Base-by-base conservation (phyloP, 2,113 vertebrate species). In the Spea bombifrons region DNA sequence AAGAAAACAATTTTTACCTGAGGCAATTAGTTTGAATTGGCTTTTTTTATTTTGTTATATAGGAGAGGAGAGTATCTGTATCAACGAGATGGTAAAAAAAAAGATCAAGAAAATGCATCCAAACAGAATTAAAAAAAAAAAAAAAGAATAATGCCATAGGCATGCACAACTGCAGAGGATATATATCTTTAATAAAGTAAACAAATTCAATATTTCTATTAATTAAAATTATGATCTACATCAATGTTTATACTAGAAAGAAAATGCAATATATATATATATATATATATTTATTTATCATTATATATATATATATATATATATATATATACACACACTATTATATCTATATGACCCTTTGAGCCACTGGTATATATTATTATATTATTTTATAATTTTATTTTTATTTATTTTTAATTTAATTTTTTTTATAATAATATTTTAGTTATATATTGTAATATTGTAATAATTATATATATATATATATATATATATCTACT, bases 141-240 rank as follows among this genome's bases (percentile, higher is more conserved):
- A 69, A 30, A 77, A 63, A 77, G 66, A 77, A 70, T 63, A 43
- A 44, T 46, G 76, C 76, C 76, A 59, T 30, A 49, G 68, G 76
- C 43, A 30, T n/a, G 49, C 16, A 12, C 57, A 48, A n/a, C 66
- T 66, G 15, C 66, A 71, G 67, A n/a, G 30, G 53, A 64, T 12
- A 10, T 10, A 17, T 66, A 13, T 10, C 46, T 17, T 55, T 68
- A 46, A 45, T 47, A n/a, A 13, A 3, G n/a, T n/a, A 7, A 70
- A n/a, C 1, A n/a, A 68, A 8, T 13, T 5, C 0, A 59, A 13
- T 13, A 59, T 59, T 59, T 59, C 8, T 13, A 59, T 13, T 59
- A 12, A 30, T 30, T 68, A 46, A 45, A 68, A n/a, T 30, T 12
- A 49, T n/a, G 10, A 70, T 46, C 1, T 49, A 68, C 13, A 59